Evolutionary conservation across 2,888 invertebrate genomes (phyloP).

Genomic region (Selenia dentaria): DNA sequence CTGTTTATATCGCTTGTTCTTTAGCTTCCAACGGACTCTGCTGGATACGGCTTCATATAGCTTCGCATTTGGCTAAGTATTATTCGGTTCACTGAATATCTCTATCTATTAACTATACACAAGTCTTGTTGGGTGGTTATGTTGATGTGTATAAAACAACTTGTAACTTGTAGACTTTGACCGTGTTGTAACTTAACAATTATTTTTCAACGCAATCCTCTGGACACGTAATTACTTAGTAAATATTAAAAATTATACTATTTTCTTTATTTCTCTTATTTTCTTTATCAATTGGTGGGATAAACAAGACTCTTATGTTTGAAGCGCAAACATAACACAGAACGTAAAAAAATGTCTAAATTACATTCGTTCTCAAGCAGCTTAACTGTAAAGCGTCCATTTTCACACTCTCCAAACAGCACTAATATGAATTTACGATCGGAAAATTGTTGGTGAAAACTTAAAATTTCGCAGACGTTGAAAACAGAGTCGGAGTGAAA

Average conservation of each 20-base stretch:
- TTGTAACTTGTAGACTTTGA: no score
- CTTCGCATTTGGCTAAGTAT: conserved; percentile 30
- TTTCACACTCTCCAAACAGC: conserved; percentile 24
- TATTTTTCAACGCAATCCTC: no score
- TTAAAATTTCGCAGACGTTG: conserved; percentile 43
- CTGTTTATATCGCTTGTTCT: no score
- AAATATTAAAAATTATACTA: no score
- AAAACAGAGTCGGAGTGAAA: conserved; percentile 50
- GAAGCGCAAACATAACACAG: no score
- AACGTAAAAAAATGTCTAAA: no score
- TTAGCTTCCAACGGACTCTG: conserved; percentile 15
- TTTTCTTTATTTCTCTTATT: no score
- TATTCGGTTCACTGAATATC: conserved; percentile 27
- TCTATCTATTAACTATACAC: conserved; percentile 23
- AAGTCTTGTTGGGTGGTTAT: conserved; percentile 20
- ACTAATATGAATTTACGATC: conserved; percentile 35
- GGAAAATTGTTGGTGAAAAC: conserved; percentile 38
- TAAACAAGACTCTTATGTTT: no score
- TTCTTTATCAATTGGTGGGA: no score
- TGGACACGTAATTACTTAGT: no score
- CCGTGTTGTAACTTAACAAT: no score
- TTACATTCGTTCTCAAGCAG: conserved; percentile 1
- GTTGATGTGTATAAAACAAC: no score
- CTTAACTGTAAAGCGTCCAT: conserved; percentile 3
- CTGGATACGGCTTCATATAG: conserved; percentile 22